Evolutionary conservation across 1,140 invertebrate genomes (phyloP).

Genomic region (Patella vulgata): DNA sequence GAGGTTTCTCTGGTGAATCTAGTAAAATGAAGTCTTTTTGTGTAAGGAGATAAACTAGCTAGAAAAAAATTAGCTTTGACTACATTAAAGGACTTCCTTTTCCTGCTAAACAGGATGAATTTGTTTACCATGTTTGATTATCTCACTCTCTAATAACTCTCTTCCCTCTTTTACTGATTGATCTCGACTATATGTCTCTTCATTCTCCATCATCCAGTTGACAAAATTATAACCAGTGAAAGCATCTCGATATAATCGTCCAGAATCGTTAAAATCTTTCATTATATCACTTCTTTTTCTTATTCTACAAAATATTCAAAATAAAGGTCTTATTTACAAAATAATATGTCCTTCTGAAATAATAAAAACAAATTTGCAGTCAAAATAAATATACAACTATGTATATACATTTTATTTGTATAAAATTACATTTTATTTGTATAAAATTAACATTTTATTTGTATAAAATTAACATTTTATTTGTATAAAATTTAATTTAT

Average conservation of each 20-base stretch:
- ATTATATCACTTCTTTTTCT: constrained; percentile 26
- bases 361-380: background rate
- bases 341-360: background rate
- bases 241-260: constrained; percentile 39
- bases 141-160: constrained; percentile 47
- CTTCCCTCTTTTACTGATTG: constrained; percentile 39
- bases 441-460: too few species aligned
- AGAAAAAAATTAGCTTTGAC: too few species aligned
- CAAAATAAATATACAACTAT: background rate
- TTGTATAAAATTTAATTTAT: too few species aligned
- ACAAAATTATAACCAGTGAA: constrained; percentile 49
- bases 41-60: too few species aligned
- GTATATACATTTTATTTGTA: too few species aligned
- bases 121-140: constrained; percentile 55
- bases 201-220: constrained; percentile 37
- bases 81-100: too few species aligned
- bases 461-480: too few species aligned
- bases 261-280: constrained; percentile 38
- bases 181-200: constrained; percentile 23
- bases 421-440: too few species aligned
- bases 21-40: too few species aligned
- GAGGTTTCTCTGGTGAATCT: too few species aligned
- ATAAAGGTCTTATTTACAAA: background rate
- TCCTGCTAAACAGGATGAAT: too few species aligned
- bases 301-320: constrained; percentile 18